Evolutionary conservation across 2,888 invertebrate genomes (phyloP).

Genomic region (Drosophila phalerata): DNA sequence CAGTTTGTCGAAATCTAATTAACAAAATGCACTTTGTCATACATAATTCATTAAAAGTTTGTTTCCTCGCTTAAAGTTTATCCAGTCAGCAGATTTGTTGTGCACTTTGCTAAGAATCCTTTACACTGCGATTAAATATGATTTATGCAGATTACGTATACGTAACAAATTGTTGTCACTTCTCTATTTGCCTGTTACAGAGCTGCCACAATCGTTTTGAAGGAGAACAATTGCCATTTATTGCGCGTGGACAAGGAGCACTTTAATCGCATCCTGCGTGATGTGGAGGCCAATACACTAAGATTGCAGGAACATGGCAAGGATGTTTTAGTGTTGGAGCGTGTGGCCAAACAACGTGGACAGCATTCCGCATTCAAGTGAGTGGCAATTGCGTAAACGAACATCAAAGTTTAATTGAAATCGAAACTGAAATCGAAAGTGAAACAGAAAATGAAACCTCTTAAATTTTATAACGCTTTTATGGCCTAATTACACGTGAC

Average conservation of each 20-base stretch:
- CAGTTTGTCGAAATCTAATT: conserved; percentile 34
- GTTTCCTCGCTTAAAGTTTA: neutral
- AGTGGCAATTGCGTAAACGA: conserved; percentile 68
- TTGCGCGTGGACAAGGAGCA: conserved; percentile 94
- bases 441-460: conserved; percentile 5
- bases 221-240: conserved; percentile 94
- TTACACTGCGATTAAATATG: neutral
- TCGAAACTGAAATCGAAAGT: conserved; percentile 12
- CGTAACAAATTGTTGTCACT: conserved; percentile 2
- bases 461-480: conserved; percentile 33
- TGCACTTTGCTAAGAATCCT: neutral
- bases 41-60: conserved; percentile 34
- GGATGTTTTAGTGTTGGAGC: conserved; percentile 93
- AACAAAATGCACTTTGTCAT: conserved; percentile 26
- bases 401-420: conserved; percentile 49
- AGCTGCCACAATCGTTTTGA: conserved; percentile 92
- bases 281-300: conserved; percentile 95
- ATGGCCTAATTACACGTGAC: conserved; percentile 37
- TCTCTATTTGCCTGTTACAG: conserved; percentile 84
- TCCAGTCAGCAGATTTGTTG: neutral
- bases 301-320: conserved; percentile 93
- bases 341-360: conserved; percentile 88
- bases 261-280: conserved; percentile 92
- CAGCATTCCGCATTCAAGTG: conserved; percentile 88
- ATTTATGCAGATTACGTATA: conserved; percentile 12